Percentiles rank a stretch among this genome's conserved stretches.
Evolutionary conservation across 2,113 vertebrate genomes (phyloP).

Genomic region (Andinoacara biseriatus): DNA sequence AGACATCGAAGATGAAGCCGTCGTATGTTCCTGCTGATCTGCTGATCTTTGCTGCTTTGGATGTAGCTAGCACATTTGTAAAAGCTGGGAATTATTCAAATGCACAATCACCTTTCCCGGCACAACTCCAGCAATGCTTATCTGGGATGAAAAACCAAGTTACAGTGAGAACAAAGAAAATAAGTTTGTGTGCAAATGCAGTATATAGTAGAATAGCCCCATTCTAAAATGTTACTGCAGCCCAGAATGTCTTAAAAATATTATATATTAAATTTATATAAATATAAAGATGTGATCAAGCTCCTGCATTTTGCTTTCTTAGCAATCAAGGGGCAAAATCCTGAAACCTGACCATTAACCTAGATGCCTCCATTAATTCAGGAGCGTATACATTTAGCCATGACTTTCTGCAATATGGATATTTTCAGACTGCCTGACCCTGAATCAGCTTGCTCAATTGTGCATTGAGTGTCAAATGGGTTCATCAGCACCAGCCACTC

Average conservation of each 20-base stretch:
- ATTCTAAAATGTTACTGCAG: background rate
- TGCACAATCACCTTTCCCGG: background rate
- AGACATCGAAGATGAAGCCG: background rate
- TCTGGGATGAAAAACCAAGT: background rate
- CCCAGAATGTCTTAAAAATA: background rate
- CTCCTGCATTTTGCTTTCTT: too few relatives aligned
- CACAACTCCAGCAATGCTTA: background rate
- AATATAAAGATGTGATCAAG: too few relatives aligned
- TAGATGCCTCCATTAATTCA: too few relatives aligned
- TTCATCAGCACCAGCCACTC: background rate
- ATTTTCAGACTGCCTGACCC: conserved; percentile 2
- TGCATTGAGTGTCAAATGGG: background rate
- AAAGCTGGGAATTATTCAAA: conserved; percentile 24
- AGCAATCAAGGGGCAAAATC: too few relatives aligned
- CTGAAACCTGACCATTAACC: too few relatives aligned
- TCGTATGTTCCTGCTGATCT: conserved; percentile 28
- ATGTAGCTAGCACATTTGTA: background rate
- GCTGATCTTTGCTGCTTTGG: conserved; percentile 39
- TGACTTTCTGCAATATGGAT: too few relatives aligned
- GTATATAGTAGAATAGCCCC: background rate
- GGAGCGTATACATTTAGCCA: too few relatives aligned
- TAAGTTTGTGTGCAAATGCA: background rate
- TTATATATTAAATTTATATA: too few relatives aligned
- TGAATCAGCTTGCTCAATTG: background rate
- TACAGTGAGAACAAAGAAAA: background rate